phyloP scores from a whole-genome alignment of 1,140 invertebrate species.

The Chrysopa pallens region DNA sequence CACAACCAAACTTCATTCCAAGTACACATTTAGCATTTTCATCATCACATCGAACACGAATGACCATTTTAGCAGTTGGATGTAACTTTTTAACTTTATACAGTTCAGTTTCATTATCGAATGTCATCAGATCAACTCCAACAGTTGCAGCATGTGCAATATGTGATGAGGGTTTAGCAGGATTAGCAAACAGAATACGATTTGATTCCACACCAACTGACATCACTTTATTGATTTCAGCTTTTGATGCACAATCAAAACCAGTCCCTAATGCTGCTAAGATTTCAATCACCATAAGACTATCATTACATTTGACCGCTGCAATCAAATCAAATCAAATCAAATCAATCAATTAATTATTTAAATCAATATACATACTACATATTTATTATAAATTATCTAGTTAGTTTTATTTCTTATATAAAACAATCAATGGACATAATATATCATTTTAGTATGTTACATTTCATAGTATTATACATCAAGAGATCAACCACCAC shows the following conservation, averaged over 20 bases:
- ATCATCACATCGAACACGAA: constrained; percentile 85
- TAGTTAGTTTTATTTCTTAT: no score
- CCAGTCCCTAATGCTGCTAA: constrained; percentile 71
- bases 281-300: constrained; percentile 58
- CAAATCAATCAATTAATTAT: no score
- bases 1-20: constrained; percentile 92
- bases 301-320: constrained; percentile 97
- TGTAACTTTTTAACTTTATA: constrained; percentile 62
- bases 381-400: no score
- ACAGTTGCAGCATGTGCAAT: constrained; percentile 66
- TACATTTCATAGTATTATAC: no score
- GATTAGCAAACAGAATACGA: constrained; percentile 94
- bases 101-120: constrained; percentile 89
- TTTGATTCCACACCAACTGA: constrained; percentile 56
- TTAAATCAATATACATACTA: no score
- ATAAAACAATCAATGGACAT: no score
- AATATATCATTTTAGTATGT: no score
- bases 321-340: no score
- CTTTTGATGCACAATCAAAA: constrained; percentile 95
- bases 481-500: no score
- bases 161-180: constrained; percentile 87
- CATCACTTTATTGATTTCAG: constrained; percentile 74
- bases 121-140: constrained; percentile 77
- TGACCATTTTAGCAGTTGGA: constrained; percentile 43
- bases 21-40: constrained; percentile 72